Evolutionary conservation across 2,888 invertebrate species (phyloP).

Genomic region (Meliscaeva auricollis): DNA sequence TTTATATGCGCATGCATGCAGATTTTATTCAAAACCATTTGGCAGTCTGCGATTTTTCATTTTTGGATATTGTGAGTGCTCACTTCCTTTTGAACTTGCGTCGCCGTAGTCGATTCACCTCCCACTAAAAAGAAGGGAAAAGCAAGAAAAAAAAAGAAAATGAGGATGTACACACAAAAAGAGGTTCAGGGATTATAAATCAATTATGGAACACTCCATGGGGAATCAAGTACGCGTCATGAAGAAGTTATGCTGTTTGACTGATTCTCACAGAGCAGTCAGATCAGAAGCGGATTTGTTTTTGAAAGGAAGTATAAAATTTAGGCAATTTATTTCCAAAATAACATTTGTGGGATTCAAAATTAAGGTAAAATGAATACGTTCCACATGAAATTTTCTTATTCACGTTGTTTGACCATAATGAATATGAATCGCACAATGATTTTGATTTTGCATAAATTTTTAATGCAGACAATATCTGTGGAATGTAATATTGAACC

Average conservation of each 20-base stretch:
- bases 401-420: no score
- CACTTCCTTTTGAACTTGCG: conserved; percentile 42
- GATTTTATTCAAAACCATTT: conserved; percentile 52
- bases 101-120: not conserved
- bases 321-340: no score
- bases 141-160: not conserved
- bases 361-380: no score
- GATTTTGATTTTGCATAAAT: no score
- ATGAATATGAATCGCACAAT: no score
- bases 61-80: conserved; percentile 31
- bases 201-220: conserved; percentile 62
- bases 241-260: conserved; percentile 47
- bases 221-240: conserved; percentile 58
- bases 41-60: conserved; percentile 59
- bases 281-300: not conserved
- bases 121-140: not conserved
- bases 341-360: no score
- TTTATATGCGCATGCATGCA: not conserved
- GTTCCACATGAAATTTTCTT: no score
- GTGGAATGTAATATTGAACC: no score
- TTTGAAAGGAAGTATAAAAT: not conserved
- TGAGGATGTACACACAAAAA: not conserved
- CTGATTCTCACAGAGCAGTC: conserved; percentile 15
- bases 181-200: conserved; percentile 47
- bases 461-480: no score